These are phyloP conservation scores for Lepidocyrtoides sp. DNA, from an alignment of 2,888 invertebrate genomes.

Conservation along the genomic window DNA sequence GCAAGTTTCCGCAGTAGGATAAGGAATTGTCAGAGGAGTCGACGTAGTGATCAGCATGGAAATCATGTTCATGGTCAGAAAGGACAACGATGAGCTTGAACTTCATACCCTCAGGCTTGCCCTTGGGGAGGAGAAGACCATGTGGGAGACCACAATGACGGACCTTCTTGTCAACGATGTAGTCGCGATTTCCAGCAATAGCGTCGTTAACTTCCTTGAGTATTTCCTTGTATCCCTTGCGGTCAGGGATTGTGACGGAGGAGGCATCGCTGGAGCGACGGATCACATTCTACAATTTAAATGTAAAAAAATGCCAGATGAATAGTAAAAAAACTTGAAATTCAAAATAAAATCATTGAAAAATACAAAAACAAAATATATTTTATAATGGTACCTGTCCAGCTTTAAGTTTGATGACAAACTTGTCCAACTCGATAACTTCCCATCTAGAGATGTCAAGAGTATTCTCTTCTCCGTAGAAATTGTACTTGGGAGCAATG, in stretches of 20 bases:
- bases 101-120: conserved; percentile 90
- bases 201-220: conserved; percentile 83
- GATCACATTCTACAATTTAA: conserved; percentile 82
- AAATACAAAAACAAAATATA: neutral
- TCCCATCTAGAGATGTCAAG: conserved; percentile 71
- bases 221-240: conserved; percentile 84
- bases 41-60: conserved; percentile 87
- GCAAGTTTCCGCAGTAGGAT: conserved; percentile 88
- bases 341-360: neutral
- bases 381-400: conserved; percentile 61
- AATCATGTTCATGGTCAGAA: conserved; percentile 88
- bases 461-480: conserved; percentile 81
- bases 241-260: conserved; percentile 85
- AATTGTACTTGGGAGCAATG: conserved; percentile 85
- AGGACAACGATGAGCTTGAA: conserved; percentile 89
- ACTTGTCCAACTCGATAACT: conserved; percentile 84
- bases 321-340: neutral
- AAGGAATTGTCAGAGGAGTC: conserved; percentile 88
- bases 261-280: conserved; percentile 84
- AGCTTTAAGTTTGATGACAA: conserved; percentile 77
- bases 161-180: conserved; percentile 86
- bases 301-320: neutral
- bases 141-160: conserved; percentile 91
- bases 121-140: conserved; percentile 91
- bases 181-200: conserved; percentile 82